Conservation (phyloP, 2,888 invertebrate species). For the Acrobasis suavella region DNA sequence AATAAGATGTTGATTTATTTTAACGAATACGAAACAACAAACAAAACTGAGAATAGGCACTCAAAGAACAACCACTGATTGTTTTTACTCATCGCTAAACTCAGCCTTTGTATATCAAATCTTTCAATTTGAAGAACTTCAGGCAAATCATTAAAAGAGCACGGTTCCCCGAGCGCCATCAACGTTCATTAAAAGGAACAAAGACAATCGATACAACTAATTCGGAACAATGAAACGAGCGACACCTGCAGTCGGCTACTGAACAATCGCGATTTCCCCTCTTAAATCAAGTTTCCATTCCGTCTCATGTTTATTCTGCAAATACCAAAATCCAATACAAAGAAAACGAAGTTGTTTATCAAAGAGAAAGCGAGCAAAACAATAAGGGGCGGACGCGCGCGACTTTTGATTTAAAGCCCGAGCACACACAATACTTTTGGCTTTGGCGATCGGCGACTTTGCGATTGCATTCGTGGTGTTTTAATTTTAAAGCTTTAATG, state of each 20-base stretch:
- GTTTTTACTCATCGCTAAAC: too few species aligned
- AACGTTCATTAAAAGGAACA: slow-evolving; percentile 8
- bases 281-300: slow-evolving; percentile 31
- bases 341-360: slow-evolving; percentile 59
- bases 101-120: not conserved
- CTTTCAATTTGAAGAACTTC: not conserved
- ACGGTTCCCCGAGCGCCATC: not conserved
- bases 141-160: slow-evolving; percentile 2
- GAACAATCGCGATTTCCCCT: slow-evolving; percentile 26
- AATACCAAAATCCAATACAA: slow-evolving; percentile 58
- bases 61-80: too few species aligned
- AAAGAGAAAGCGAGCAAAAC: slow-evolving; percentile 54
- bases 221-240: slow-evolving; percentile 17
- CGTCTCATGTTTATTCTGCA: slow-evolving; percentile 30
- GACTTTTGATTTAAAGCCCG: slow-evolving; percentile 39
- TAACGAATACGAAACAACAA: too few species aligned
- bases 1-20: too few species aligned
- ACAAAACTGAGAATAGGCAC: too few species aligned
- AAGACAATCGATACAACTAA: slow-evolving; percentile 14
- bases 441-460: slow-evolving; percentile 32
- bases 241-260: slow-evolving; percentile 17
- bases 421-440: slow-evolving; percentile 30
- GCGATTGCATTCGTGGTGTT: not conserved
- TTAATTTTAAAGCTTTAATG: too few species aligned
- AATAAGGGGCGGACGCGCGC: slow-evolving; percentile 49